Percentiles rank a stretch among this genome's conserved stretches.
Conservation (phyloP, 2,888 invertebrate species). For the Noctua janthe region DNA sequence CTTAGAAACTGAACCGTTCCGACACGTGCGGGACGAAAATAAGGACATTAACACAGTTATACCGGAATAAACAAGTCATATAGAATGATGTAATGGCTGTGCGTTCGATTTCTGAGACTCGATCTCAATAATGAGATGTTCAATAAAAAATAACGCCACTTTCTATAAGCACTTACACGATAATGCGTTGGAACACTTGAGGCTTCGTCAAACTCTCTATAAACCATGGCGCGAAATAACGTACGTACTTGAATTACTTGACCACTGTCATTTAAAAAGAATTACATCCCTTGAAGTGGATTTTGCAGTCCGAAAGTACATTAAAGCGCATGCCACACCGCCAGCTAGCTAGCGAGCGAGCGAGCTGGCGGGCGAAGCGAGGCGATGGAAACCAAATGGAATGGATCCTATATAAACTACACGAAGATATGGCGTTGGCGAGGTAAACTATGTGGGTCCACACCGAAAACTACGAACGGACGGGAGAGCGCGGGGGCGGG, state of each 20-base stretch:
- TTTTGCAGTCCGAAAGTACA: constrained; percentile 9
- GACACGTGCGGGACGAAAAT: not conserved
- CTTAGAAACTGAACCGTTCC: not conserved
- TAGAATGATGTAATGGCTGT: constrained; percentile 1
- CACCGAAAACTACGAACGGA: too few relatives aligned
- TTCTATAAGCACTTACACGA: constrained; percentile 43
- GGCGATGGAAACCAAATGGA: too few relatives aligned
- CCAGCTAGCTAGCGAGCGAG: too few relatives aligned
- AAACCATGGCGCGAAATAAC: not conserved
- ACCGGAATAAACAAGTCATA: constrained; percentile 8
- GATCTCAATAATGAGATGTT: constrained; percentile 44
- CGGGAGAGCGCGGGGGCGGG: too few relatives aligned
- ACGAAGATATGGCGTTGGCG: too few relatives aligned
- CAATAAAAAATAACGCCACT: constrained; percentile 51
- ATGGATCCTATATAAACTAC: too few relatives aligned
- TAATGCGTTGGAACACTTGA: constrained; percentile 36
- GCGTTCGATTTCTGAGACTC: constrained; percentile 20
- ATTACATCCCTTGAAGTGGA: not conserved
- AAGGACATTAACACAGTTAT: not conserved
- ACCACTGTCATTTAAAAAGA: constrained; percentile 4
- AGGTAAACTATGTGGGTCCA: too few relatives aligned
- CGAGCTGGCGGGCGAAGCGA: too few relatives aligned
- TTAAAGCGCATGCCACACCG: not conserved
- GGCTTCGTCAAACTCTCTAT: constrained; percentile 23
- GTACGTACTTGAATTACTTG: not conserved